Percentiles rank a stretch among this genome's conserved stretches.
These are phyloP conservation scores for Neomonachus schauinslandi DNA, from an alignment of 2,113 vertebrate species.

Conservation along the genomic window DNA sequence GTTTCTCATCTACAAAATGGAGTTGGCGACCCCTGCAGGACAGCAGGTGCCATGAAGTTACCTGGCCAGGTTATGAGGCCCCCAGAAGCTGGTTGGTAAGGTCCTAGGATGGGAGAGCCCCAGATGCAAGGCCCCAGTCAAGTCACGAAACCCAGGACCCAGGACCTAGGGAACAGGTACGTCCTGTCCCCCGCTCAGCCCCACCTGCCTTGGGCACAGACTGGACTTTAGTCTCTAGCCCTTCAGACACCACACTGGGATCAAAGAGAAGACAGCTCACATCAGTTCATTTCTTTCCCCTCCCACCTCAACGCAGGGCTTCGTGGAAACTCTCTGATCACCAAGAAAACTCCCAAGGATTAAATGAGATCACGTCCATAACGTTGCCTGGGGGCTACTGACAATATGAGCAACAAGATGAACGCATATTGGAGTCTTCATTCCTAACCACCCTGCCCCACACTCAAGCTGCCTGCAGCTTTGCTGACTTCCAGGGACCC, in stretches of 20 bases:
- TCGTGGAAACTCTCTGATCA: not conserved
- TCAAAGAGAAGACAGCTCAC: constrained; percentile 27
- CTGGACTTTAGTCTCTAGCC: constrained; percentile 66
- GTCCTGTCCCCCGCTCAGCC: not conserved
- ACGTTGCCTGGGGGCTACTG: not conserved
- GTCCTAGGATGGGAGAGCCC: not conserved
- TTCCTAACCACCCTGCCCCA: not conserved
- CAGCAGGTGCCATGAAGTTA: not conserved
- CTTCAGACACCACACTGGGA: not conserved
- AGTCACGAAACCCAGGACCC: constrained; percentile 8
- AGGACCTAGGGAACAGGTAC: constrained; percentile 61
- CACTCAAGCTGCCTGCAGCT: no score
- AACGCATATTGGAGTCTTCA: not conserved
- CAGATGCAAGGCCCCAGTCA: not conserved
- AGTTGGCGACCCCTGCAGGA: not conserved
- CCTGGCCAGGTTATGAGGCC: not conserved
- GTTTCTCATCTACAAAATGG: not conserved
- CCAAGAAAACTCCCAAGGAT: not conserved
- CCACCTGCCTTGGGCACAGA: constrained; percentile 41
- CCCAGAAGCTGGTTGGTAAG: not conserved
- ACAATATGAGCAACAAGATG: not conserved
- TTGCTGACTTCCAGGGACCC: not conserved
- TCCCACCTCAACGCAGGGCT: not conserved
- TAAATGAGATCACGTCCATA: not conserved
- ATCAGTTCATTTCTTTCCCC: not conserved